Evolutionary conservation across 2,797 vertebrate genomes (phyloP).

Genomic region (Argyrosomus regius): DNA sequence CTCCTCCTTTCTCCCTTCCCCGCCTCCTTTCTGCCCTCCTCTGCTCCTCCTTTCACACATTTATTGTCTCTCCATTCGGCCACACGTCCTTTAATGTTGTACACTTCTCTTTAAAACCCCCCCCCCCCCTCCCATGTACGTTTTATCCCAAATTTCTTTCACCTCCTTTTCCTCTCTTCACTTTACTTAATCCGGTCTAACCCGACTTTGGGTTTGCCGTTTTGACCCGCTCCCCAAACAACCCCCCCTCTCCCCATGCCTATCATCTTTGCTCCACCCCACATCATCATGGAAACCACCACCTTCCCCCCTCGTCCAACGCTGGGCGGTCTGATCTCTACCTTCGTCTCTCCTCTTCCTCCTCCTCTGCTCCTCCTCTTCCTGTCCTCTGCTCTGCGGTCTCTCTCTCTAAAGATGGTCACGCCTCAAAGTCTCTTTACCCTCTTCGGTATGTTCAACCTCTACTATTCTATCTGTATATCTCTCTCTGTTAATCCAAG

Average conservation of each 20-base stretch:
- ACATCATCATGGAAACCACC: constrained; percentile 96
- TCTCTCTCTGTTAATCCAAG: constrained; percentile 80
- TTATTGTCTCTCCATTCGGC: constrained; percentile 73
- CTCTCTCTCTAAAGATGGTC: constrained; percentile 99
- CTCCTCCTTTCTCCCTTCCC: constrained; percentile 81
- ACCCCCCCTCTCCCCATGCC: constrained; percentile 61
- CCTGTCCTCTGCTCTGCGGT: constrained; percentile 98
- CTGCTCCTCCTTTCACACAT: constrained; percentile 87
- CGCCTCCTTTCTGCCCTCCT: constrained; percentile 82
- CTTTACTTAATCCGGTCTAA: constrained; percentile 74
- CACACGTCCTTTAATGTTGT: constrained; percentile 33
- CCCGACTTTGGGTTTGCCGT: constrained; percentile 70
- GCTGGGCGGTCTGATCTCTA: constrained; percentile 98
- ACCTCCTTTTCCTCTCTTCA: constrained; percentile 19
- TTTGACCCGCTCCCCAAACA: constrained; percentile 39
- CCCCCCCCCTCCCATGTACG: constrained; percentile 18
- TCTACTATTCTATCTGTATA: constrained; percentile 88
- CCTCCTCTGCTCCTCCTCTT: constrained; percentile 96
- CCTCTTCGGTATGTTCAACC: constrained; percentile 99
- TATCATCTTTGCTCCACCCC: constrained; percentile 82
- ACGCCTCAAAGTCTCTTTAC: constrained; percentile 99
- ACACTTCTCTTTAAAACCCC: constrained; percentile 26
- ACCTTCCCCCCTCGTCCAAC: constrained; percentile 89
- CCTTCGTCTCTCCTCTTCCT: constrained; percentile 94
- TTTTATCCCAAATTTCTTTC: constrained; percentile 51